Evolutionary conservation across 2,888 invertebrate genomes (phyloP), one percentile per base, ranked within the genome.

Genomic region (Aporophyla nigra): DNA sequence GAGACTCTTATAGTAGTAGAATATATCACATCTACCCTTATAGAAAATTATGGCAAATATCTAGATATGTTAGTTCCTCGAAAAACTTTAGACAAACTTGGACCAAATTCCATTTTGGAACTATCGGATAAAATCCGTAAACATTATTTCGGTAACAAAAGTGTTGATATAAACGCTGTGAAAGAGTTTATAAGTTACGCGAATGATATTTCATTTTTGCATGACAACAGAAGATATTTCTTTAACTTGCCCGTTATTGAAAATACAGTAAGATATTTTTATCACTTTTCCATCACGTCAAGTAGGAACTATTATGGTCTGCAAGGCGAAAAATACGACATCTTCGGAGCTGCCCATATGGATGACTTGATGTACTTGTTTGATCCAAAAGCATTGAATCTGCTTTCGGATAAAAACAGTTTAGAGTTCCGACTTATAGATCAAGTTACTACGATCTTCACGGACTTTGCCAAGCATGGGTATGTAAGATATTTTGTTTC

Each of bases 381-480:
- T 43, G 69, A 77, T 62, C 78, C 77, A 27, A 77, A 77, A 51
- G 27, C 12, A 7, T 9, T 27, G 27, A 77, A 77, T 33, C 1
- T 77, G 49, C 9, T n/a, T 43, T 56, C 14, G 27, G 49, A 10
- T 0, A 69, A 51, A 62, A 16, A 9, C 56, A 77, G 77, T 62
- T 21, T n/a, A 12, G 76, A 77, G 33, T 56, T 77, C 21, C 1
- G 56, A 69, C 77, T 77, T n/a, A 69, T 77, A 14, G 76, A 77
- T 62, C 54, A n/a, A 76, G n/a, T 67, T 16, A 76, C 76, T 16
- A 76, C 76, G 5, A 51, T 76, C 7, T 76, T 53, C 51, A 77
- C 77, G 61, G 77, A 77, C 51, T 77, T 77, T 62, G 76, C 76
- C 56, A 76, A 54, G 62, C 19, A 62, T n/a, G 76, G 76, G 77